Evolutionary conservation across 2,797 vertebrate genomes (phyloP).

Genomic region (Periophthalmus magnuspinnatus): DNA sequence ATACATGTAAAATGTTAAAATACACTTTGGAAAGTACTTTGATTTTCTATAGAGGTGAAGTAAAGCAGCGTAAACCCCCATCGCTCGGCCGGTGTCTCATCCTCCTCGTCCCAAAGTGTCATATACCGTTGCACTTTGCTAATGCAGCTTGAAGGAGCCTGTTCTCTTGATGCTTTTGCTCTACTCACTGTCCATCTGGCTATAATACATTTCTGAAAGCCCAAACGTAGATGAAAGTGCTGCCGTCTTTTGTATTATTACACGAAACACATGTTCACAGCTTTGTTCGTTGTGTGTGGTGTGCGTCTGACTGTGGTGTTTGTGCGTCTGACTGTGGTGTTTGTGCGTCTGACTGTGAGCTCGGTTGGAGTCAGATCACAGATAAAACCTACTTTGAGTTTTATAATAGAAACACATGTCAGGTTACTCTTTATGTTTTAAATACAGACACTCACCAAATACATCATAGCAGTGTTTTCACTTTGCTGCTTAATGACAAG

Average conservation of each 20-base stretch:
- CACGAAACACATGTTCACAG: neutral
- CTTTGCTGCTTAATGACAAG: too few relatives aligned
- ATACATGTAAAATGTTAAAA: too few relatives aligned
- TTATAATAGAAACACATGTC: neutral
- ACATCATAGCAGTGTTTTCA: too few relatives aligned
- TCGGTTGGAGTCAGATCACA: neutral
- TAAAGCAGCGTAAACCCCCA: neutral
- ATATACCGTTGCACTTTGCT: too few relatives aligned
- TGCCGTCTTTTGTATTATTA: neutral
- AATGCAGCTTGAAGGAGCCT: too few relatives aligned
- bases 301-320: too few relatives aligned
- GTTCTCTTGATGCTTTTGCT: too few relatives aligned
- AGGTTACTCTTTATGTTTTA: neutral
- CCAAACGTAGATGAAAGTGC: neutral
- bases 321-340: neutral
- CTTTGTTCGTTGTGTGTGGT: neutral
- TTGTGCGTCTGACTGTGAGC: neutral
- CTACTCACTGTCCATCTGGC: neutral
- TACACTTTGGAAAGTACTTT: too few relatives aligned
- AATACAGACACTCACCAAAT: neutral
- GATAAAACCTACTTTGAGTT: neutral
- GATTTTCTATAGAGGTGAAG: too few relatives aligned
- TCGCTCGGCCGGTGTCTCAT: neutral
- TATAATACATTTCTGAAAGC: neutral
- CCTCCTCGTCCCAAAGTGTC: too few relatives aligned